Evolutionary conservation across 2,113 vertebrate genomes (phyloP).

Genomic region (Candoia aspera): DNA sequence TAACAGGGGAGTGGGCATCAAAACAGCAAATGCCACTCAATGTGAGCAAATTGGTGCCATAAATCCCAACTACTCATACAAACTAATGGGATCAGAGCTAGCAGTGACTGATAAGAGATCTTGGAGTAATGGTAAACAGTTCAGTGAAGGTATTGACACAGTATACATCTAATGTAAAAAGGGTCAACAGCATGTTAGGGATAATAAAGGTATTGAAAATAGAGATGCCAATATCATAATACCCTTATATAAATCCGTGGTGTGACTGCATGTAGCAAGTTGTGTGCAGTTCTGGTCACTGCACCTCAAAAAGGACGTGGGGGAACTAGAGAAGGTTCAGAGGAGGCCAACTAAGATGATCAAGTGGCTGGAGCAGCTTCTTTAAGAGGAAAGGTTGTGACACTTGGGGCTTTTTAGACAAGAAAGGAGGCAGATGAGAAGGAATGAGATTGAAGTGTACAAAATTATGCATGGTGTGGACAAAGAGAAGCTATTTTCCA

Average conservation of each 20-base stretch:
- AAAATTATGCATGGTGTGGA: neutral
- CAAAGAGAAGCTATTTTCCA: neutral
- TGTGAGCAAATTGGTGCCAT: neutral
- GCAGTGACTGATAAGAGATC: neutral
- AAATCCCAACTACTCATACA: neutral
- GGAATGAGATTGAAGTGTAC: neutral
- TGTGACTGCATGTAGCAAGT: neutral
- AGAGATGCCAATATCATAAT: neutral
- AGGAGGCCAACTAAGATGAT: neutral
- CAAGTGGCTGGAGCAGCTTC: neutral
- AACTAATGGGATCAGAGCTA: neutral
- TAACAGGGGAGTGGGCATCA: neutral
- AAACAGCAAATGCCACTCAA: neutral
- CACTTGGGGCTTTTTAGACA: neutral
- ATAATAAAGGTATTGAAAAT: neutral
- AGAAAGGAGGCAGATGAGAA: neutral
- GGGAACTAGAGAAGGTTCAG: neutral
- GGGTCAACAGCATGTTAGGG: neutral
- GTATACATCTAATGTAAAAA: neutral
- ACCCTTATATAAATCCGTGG: neutral
- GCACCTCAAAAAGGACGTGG: neutral
- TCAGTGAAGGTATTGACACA: neutral
- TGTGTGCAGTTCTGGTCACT: neutral
- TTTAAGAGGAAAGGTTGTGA: neutral
- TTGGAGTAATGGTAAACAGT: neutral